Evolutionary conservation across 2,888 invertebrate genomes (phyloP), one percentile per base, ranked within the genome.

Genomic region (Petrophora chlorosata): DNA sequence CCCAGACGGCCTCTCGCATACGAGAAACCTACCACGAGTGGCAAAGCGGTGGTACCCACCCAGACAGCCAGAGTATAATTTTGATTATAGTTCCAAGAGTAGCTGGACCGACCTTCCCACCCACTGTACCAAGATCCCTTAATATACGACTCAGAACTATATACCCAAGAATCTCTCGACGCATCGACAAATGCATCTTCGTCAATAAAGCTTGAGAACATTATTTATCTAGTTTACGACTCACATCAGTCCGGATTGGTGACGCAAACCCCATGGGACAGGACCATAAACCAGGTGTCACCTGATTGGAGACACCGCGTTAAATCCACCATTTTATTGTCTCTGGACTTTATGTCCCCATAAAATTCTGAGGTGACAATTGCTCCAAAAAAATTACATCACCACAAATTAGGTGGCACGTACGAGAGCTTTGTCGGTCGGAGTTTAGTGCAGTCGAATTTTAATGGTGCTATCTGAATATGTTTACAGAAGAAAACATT

Each of bases 291-390:
- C 71, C 79, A 77, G 62, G 53, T 65, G 67, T 69, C 71, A 73
- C 70, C 65, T 73, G 72, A 89, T 88, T 88, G 88, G 88, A 63
- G 59, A 62, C 52, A 57, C 58, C 61, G 65, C 70, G 74, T 76
- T 87, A 82, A 87, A 85, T 79, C 73, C 72, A 67, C 61, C 56
- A 69, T 73, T 79, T 85, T 85, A 84, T 75, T 82, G 76, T 65
- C 64, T 63, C 61, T 59, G 56, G 59, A 56, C 65, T 82, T 84
- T 83, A 84, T 75, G 65, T 63, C 40, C 59, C 71, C 62, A 77
- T 86, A 85, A 87, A 86, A 85, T 67, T 78, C 70, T 59, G 64
- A 81, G 82, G 84, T 85, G 86, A 85, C 86, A 87, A 86, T 82
- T 79, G 84, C 73, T 70, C 70, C 56, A 60, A 66, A 58, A 67